Evolutionary conservation across 2,113 vertebrate genomes (phyloP), one percentile per base, ranked within the genome.

Genomic region (Cololabis saira): DNA sequence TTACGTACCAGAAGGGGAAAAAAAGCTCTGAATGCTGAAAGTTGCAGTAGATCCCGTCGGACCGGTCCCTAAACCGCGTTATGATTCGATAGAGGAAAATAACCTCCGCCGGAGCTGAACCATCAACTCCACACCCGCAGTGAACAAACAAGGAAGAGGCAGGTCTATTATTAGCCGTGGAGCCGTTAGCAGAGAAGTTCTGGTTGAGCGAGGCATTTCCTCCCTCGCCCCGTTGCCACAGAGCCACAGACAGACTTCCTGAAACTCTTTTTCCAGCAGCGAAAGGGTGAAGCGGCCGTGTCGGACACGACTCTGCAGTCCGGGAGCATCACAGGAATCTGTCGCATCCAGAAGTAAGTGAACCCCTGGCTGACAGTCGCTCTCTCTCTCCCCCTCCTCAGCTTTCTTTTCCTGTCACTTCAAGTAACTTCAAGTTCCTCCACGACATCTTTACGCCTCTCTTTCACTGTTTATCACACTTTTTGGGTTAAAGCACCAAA

Each of bases 291-390:
- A 80, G 1, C 3, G 2, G 12, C 3, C 42, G 50, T 16, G 27
- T 5, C 1, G 11, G 52, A 66, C 62, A 22, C 40, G 24, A 41
- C 16, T 44, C 21, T 19, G 6, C 49, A 41, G 43, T 52, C 17
- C 12, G 33, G 33, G 45, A 69, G 40, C 60, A 17, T 13, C 37
- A 61, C n/a, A 9, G 56, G 52, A 17, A 12, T 16, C 12, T 16
- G 24, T 70, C 30, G 50, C 40, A 54, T 10, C 17, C 59, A 42
- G 67, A 44, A 59, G 84, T 83, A 61, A 86, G 85, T 87, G 62
- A 40, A 12, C 13, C 2, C 16, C 51, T 16, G 17, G 17, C 53
- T n/a, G n/a, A 45, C 3, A 15, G 5, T 8, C 0, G 41, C 13
- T 16, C 24, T 27, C n/a, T n/a, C n/a, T n/a, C n/a, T n/a, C n/a